phyloP scores from a whole-genome alignment of 2,888 invertebrate species.

The Drosophila planitibia region DNA sequence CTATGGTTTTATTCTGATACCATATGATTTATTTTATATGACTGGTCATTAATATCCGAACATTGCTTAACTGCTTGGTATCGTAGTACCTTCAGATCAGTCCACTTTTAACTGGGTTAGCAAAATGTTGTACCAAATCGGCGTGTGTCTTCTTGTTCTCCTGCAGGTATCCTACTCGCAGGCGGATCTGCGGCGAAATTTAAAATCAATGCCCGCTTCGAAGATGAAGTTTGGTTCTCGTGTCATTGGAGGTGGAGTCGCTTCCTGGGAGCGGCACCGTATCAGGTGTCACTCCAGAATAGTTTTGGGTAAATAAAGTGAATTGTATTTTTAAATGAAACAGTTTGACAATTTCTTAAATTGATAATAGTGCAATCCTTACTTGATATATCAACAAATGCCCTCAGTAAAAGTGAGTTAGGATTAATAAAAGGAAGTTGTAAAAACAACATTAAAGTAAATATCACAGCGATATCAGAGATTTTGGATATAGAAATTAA shows the following conservation, averaged over 20 bases:
- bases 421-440: not conserved
- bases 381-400: not conserved
- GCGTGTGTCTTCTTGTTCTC: conserved; percentile 20
- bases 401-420: not conserved
- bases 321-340: not conserved
- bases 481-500: not conserved
- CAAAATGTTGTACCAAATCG: conserved; percentile 59
- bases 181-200: conserved; percentile 36
- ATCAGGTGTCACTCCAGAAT: conserved; percentile 83
- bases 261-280: conserved; percentile 76
- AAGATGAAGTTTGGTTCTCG: conserved; percentile 44
- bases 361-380: not conserved
- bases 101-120: conserved; percentile 45
- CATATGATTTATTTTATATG: conserved; percentile 44
- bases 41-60: conserved; percentile 66
- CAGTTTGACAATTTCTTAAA: not conserved
- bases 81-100: conserved; percentile 43
- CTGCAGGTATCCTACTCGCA: conserved; percentile 40
- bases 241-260: conserved; percentile 75
- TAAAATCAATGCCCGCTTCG: conserved; percentile 14
- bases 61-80: conserved; percentile 36
- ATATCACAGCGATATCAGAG: not conserved
- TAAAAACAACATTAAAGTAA: not conserved
- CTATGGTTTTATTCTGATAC: conserved; percentile 47
- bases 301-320: conserved; percentile 43